Conservation (phyloP, 2,113 vertebrate genomes). For the Eidolon helvum region DNA sequence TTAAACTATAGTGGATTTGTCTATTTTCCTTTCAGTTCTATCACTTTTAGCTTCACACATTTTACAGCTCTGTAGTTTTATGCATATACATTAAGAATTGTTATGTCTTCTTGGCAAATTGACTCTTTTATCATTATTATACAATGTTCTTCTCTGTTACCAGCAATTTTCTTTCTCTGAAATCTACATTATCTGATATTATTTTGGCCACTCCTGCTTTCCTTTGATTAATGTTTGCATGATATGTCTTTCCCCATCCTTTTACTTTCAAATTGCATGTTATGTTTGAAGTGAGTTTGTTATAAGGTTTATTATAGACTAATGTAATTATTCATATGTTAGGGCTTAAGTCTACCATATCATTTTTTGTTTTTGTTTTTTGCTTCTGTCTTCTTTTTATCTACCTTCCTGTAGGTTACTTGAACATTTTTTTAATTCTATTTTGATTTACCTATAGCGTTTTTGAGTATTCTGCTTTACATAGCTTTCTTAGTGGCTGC, state of each 20-base stretch:
- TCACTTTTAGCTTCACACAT: neutral
- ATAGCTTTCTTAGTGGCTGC: neutral
- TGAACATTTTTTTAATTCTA: neutral
- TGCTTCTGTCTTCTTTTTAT: neutral
- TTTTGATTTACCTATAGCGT: neutral
- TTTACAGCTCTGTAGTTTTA: neutral
- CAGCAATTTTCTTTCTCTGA: neutral
- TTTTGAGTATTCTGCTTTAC: neutral
- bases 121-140: neutral
- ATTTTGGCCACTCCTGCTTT: neutral
- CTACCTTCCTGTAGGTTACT: neutral
- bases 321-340: neutral
- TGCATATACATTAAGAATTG: neutral
- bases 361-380: neutral
- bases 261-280: neutral
- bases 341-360: neutral
- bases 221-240: neutral
- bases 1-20: neutral
- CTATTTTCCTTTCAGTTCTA: neutral
- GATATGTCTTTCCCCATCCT: neutral
- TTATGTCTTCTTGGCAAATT: neutral
- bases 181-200: neutral
- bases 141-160: neutral
- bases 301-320: neutral
- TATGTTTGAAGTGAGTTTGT: neutral